These are phyloP conservation scores for Cricetomys ansorgei DNA, from an alignment of 2,113 vertebrate species.

Conservation along the genomic window DNA sequence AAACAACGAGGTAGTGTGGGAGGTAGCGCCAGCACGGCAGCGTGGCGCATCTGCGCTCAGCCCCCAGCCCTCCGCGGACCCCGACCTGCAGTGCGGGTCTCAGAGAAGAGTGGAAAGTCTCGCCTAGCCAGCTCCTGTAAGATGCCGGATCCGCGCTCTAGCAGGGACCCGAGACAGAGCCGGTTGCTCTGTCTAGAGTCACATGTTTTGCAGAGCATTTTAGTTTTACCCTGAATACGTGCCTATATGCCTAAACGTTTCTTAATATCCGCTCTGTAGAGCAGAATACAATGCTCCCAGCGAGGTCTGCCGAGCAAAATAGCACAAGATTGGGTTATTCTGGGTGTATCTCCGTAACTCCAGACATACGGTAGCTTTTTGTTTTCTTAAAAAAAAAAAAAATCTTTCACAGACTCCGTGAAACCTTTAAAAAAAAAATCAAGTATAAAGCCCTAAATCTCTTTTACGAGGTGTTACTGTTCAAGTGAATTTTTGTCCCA, in stretches of 20 bases:
- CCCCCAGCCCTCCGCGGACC: not conserved
- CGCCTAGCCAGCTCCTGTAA: not conserved
- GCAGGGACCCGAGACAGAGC: too few relatives aligned
- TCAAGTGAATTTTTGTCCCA: conserved; percentile 23
- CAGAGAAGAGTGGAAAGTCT: conserved; percentile 37
- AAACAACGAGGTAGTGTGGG: conserved; percentile 73
- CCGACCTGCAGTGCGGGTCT: not conserved
- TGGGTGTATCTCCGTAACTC: not conserved
- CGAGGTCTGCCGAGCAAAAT: conserved; percentile 13
- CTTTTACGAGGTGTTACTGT: not conserved
- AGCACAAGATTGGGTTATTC: conserved; percentile 1
- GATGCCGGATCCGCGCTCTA: too few relatives aligned
- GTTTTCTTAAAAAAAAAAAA: not conserved
- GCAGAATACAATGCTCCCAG: conserved; percentile 11
- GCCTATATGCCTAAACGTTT: conserved; percentile 11
- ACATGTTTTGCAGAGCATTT: conserved; percentile 38
- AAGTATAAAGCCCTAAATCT: not conserved
- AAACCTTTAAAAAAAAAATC: not conserved
- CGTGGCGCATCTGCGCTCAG: conserved; percentile 29
- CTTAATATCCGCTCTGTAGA: not conserved
- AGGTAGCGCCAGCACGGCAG: conserved; percentile 34
- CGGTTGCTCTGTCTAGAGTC: not conserved
- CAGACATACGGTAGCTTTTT: not conserved
- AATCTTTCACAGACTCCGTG: not conserved
- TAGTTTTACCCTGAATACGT: conserved; percentile 10